Conservation (phyloP, 1,140 invertebrate species). For the Bombus sibiricus region DNA sequence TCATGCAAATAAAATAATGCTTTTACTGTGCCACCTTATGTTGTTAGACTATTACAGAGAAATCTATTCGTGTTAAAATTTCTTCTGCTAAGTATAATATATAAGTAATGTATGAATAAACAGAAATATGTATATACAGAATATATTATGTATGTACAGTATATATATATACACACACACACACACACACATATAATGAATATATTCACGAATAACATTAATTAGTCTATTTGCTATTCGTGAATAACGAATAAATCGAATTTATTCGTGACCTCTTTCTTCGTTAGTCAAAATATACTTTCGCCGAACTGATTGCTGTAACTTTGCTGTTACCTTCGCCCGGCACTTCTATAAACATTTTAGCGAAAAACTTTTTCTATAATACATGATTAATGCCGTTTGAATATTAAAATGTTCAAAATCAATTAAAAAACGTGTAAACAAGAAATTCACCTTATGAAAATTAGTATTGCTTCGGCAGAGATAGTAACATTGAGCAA, state of each 20-base stretch:
- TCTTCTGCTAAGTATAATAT: constrained; percentile 69
- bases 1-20: constrained; percentile 58
- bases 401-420: not conserved
- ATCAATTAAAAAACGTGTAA: not conserved
- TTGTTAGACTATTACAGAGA: constrained; percentile 76
- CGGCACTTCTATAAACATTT: not conserved
- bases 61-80: constrained; percentile 77
- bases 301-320: not conserved
- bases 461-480: not conserved
- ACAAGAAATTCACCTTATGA: not conserved
- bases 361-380: not conserved
- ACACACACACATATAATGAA: not conserved
- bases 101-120: constrained; percentile 52
- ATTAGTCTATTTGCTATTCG: not conserved
- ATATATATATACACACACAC: too few relatives aligned
- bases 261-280: not conserved
- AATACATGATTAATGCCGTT: not conserved
- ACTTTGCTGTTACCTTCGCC: not conserved
- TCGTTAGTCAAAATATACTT: not conserved
- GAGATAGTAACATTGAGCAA: not conserved
- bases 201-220: not conserved
- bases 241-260: not conserved
- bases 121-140: constrained; percentile 56
- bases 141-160: not conserved
- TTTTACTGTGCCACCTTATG: constrained; percentile 74